Conservation (phyloP, 2,888 invertebrate genomes). For the Melieria picta region DNA sequence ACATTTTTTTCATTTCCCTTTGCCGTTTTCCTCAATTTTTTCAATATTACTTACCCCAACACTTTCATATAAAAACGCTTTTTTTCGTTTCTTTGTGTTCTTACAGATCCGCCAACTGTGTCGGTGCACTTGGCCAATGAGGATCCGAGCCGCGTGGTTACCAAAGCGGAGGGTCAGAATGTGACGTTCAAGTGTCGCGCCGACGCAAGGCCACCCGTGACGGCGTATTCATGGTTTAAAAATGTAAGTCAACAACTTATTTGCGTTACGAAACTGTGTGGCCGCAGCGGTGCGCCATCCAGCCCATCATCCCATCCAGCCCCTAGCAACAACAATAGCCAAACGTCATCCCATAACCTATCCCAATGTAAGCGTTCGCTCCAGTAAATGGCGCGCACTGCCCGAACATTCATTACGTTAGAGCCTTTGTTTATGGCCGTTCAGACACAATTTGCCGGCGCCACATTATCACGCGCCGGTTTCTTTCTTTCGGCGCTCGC, state of each 20-base stretch:
- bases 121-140: conserved; percentile 75
- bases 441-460: no score
- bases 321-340: no score
- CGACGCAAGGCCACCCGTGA: conserved; percentile 79
- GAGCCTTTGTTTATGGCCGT: no score
- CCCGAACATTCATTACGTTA: no score
- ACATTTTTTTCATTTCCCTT: conserved; percentile 5
- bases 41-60: conserved; percentile 3
- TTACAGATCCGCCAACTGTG: conserved; percentile 82
- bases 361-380: no score
- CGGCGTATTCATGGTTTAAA: conserved; percentile 81
- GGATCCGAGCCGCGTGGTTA: conserved; percentile 72
- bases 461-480: no score
- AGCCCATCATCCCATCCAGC: no score
- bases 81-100: not conserved
- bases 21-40: not conserved
- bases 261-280: no score
- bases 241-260: conserved; percentile 72
- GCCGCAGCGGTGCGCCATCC: no score
- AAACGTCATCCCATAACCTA: no score
- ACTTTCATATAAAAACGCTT: not conserved
- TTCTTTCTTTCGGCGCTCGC: no score
- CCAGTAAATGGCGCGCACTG: no score
- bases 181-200: conserved; percentile 82
- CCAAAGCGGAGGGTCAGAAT: conserved; percentile 76